Evolutionary conservation across 2,888 invertebrate species (phyloP), one percentile per base, ranked within the genome.

Genomic region (Synanthedon formicaeformis): DNA sequence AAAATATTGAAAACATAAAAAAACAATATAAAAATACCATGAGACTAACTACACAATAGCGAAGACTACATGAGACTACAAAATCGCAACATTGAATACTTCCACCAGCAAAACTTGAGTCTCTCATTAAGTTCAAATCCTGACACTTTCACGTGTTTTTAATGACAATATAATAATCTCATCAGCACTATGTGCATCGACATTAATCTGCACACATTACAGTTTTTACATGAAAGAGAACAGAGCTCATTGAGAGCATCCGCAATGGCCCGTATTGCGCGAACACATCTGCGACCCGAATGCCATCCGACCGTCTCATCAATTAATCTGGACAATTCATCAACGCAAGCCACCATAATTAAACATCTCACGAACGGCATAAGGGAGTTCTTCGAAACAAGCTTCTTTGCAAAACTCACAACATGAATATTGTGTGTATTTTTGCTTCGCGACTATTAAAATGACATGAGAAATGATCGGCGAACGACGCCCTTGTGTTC

Each of bases 321-420:
- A 66, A 71, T 73, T 78, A 79, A 80, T 80, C 78, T 82, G 74
- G 69, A 71, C 71, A 73, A 78, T 78, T 78, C 78, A 81, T 82
- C 78, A 81, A 75, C 75, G 68, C 69, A 59, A 60, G 62, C 59
- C 59, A 60, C 59, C 64, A 59, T 77, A 74, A 78, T 75, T 71
- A 73, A 66, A 70, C 58, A 63, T 64, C 54, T 59, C 58, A 34
- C 34, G 10, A 34, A 34, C 34, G 60, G 58, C 56, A 58, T 58
- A 58, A 58, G 58, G 57, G 54, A 56, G 58, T 60, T 58, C 58
- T 58, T 49, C 56, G 55, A 51, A 59, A 56, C 34, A 10, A 34
- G 34, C 34, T 34, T 34, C 34, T 34, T 34, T 34, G 10, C 34
- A 34, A 34, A 34, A 34, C 10, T 34, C 34, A 34, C 34, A 34